Base-by-base conservation (phyloP, 2,888 invertebrate genomes). In the Cheilosia pagana region DNA sequence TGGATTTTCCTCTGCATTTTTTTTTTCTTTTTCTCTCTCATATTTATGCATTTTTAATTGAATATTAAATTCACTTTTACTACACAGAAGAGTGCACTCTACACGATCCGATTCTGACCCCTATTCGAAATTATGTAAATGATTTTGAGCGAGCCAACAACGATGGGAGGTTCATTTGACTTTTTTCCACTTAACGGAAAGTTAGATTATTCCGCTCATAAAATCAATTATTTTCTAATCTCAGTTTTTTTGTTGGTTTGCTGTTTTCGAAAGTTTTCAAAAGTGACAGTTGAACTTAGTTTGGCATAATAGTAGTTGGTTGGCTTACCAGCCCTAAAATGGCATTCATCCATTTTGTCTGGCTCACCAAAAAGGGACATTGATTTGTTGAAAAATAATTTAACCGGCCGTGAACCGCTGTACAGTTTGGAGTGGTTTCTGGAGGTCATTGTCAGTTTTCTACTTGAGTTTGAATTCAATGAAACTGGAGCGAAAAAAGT, bases 21-120 rank as follows among this genome's bases (percentile, higher is more conserved):
- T 8, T 28, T n/a, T n/a, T n/a, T n/a, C 8, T 28, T 28, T 8
- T 75, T 21, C 21, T 43, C 31, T 23, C 25, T 23, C 23, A 6
- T 41, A 57, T 63, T 76, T 65, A 71, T 81, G 35, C 52, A 76
- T 59, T 76, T 76, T 81, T 53, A 71, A 81, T 71, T 76, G 70
- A 70, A 76, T 71, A 75, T 59, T 59, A 53, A 76, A 70, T 53
- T 21, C 25, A 62, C 16, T 62, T 72, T 53, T 63, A 21, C 39
- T 16, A 23, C 60, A 28, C 60, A 28, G 31, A 53, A 28, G 43
- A 53, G n/a, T 43, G 21, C 14, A 7, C 19, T 48, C 19, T 21
- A 14, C 53, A 35, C 41, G 25, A 39, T 21, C 50, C 10, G 48
- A 35, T 35, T 35, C 50, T 35, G n/a, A 21, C 41, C 23, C 23